Conservation (phyloP, 2,888 invertebrate genomes). For the Pachycephus smyrnensis region DNA sequence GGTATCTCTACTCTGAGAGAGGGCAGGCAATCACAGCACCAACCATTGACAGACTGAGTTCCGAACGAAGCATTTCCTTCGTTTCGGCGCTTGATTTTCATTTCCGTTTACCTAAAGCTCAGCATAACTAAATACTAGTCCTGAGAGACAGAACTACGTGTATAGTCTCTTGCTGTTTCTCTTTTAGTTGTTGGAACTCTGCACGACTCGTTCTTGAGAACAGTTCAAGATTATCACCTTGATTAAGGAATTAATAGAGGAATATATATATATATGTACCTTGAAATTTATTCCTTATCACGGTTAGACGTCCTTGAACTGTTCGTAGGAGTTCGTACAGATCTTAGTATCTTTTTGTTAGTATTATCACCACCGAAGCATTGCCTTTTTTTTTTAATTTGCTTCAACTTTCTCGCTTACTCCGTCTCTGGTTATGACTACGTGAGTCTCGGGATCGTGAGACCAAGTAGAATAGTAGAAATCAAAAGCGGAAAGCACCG, state of each 20-base stretch:
- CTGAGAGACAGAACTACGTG: slow-evolving; percentile 23
- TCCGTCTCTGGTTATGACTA: background rate
- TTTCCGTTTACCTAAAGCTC: slow-evolving; percentile 52
- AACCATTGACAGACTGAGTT: slow-evolving; percentile 65
- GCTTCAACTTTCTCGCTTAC: background rate
- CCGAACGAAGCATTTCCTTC: slow-evolving; percentile 55
- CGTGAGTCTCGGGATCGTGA: background rate
- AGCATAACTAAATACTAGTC: slow-evolving; percentile 40
- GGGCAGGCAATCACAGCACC: slow-evolving; percentile 67
- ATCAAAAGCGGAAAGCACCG: background rate
- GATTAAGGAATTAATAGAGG: background rate
- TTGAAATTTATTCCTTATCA: background rate
- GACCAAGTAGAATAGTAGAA: background rate
- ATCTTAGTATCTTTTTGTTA: background rate
- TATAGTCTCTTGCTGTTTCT: background rate
- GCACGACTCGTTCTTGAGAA: background rate
- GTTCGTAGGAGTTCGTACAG: background rate
- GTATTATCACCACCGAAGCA: background rate
- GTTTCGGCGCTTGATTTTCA: slow-evolving; percentile 48
- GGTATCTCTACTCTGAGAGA: slow-evolving; percentile 65
- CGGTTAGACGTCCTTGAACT: background rate
- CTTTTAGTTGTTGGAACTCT: background rate
- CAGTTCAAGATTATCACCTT: background rate
- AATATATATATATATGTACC: background rate
- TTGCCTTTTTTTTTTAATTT: background rate